These are phyloP conservation scores for Caenorhabditis plicata DNA, from an alignment of 2,888 invertebrate genomes.

Conservation along the genomic window DNA sequence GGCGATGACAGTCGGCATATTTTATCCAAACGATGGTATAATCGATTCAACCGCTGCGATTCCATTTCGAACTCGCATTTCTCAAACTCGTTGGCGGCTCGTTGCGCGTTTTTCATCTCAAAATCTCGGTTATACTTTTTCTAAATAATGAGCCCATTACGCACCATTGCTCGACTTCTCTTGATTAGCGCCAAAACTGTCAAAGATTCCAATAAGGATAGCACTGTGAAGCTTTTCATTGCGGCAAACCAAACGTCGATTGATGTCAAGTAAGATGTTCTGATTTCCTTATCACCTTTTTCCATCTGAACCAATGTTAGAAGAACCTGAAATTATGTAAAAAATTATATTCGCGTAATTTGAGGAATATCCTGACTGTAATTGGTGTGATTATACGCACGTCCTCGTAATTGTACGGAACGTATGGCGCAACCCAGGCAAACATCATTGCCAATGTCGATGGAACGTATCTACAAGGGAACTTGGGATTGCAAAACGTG, in stretches of 20 bases:
- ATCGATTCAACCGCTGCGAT: slow-evolving; percentile 44
- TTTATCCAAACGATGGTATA: slow-evolving; percentile 56
- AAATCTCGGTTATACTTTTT: background rate
- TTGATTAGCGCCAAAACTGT: slow-evolving; percentile 60
- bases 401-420: slow-evolving; percentile 64
- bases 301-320: slow-evolving; percentile 64
- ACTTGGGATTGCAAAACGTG: too few species aligned
- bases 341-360: too few species aligned
- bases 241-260: slow-evolving; percentile 62
- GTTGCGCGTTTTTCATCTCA: slow-evolving; percentile 54
- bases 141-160: background rate
- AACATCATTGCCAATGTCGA: slow-evolving; percentile 61
- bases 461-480: too few species aligned
- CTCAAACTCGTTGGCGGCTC: slow-evolving; percentile 57
- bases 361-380: slow-evolving; percentile 39
- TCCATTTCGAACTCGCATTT: slow-evolving; percentile 40
- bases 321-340: slow-evolving; percentile 50
- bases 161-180: slow-evolving; percentile 52
- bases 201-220: slow-evolving; percentile 60
- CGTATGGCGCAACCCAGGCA: slow-evolving; percentile 60
- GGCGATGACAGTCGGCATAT: slow-evolving; percentile 38
- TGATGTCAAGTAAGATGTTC: slow-evolving; percentile 60
- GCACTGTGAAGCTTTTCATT: slow-evolving; percentile 58
- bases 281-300: slow-evolving; percentile 58
- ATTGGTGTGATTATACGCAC: slow-evolving; percentile 65